Conservation (phyloP, 2,113 vertebrate genomes). For the Etheostoma spectabile region DNA sequence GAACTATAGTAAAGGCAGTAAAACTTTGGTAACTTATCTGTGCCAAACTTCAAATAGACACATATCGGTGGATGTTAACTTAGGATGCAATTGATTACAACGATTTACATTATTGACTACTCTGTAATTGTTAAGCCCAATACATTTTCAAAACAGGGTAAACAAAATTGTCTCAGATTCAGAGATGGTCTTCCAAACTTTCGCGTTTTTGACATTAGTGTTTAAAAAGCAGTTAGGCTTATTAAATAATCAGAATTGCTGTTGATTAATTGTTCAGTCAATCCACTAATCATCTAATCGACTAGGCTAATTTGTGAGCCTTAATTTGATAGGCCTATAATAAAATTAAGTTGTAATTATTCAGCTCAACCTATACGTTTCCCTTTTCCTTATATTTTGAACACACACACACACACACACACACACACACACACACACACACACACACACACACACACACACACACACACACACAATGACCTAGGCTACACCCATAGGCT, state of each 20-base stretch:
- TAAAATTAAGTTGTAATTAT: background rate
- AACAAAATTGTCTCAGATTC: background rate
- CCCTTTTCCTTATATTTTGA: background rate
- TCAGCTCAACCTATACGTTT: background rate
- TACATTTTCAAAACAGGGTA: background rate
- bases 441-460: too few relatives aligned
- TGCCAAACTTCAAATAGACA: background rate
- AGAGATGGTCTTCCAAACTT: background rate
- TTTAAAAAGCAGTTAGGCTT: background rate
- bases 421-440: too few relatives aligned
- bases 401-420: too few relatives aligned
- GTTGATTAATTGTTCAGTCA: background rate
- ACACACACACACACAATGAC: slow-evolving; percentile 5
- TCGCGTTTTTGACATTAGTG: background rate
- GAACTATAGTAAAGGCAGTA: background rate
- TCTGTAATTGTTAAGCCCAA: background rate
- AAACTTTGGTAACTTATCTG: slow-evolving; percentile 33
- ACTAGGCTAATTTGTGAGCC: background rate
- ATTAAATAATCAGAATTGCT: background rate
- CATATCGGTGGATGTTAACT: background rate
- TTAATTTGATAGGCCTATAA: background rate
- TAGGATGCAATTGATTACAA: background rate
- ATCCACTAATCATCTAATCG: background rate
- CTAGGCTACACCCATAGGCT: slow-evolving; percentile 1
- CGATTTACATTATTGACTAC: background rate